Evolutionary conservation across 2,797 vertebrate genomes (phyloP).

Genomic region (Acridotheres tristis): DNA sequence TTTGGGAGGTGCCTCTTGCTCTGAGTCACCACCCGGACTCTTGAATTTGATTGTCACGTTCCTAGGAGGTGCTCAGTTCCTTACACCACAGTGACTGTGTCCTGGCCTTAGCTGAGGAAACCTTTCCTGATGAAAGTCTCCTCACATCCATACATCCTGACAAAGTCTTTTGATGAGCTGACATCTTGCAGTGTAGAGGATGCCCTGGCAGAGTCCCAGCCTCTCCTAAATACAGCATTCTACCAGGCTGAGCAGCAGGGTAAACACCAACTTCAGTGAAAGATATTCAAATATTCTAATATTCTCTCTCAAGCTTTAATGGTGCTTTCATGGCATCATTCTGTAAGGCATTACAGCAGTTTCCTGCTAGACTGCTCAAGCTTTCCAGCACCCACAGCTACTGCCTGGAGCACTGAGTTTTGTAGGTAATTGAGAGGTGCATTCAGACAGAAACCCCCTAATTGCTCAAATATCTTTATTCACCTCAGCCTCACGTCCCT

Average conservation of each 20-base stretch:
- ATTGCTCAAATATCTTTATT: background rate
- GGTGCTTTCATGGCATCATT: background rate
- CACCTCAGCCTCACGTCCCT: rapidly evolving
- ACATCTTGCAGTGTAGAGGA: background rate
- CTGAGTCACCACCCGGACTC: background rate
- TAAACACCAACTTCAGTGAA: background rate
- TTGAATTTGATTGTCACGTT: background rate
- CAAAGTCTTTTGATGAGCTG: background rate
- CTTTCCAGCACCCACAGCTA: background rate
- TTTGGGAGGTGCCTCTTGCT: background rate
- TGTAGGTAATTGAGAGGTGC: background rate
- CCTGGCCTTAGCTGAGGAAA: background rate
- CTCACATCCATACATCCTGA: background rate
- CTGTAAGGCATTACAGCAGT: background rate
- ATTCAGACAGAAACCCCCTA: background rate
- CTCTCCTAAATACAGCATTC: background rate
- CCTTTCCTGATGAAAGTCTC: background rate
- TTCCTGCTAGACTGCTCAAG: background rate
- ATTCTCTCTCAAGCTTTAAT: background rate
- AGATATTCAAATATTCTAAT: background rate
- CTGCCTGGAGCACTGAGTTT: background rate
- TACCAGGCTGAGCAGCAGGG: background rate
- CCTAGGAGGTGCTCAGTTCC: background rate
- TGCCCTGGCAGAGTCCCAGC: background rate
- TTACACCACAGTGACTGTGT: background rate